phyloP scores from a whole-genome alignment of 2,113 vertebrate species.

The Raja brachyura region DNA sequence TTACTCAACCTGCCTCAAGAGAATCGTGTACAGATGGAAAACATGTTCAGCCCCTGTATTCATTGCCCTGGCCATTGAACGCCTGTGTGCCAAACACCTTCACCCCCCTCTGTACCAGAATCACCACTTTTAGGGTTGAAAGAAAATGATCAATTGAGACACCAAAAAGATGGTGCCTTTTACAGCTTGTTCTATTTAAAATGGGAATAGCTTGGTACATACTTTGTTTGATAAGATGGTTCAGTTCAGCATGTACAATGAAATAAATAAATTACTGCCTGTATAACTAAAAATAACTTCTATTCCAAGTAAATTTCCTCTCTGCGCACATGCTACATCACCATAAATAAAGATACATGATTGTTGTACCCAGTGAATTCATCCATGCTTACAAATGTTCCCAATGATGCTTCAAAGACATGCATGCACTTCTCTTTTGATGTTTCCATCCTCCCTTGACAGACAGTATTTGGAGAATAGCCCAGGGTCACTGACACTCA shows the following conservation, averaged over 20 bases:
- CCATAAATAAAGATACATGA: too few relatives aligned
- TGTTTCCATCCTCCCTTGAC: neutral
- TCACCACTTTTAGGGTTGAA: neutral
- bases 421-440: neutral
- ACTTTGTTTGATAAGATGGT: neutral
- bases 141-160: neutral
- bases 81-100: too few relatives aligned
- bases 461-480: neutral
- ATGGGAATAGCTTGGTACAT: too few relatives aligned
- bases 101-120: too few relatives aligned
- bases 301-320: conserved; percentile 6
- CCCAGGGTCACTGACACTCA: neutral
- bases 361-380: neutral
- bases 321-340: neutral
- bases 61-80: too few relatives aligned
- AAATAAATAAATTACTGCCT: neutral
- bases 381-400: neutral
- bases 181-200: neutral
- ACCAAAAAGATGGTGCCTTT: neutral
- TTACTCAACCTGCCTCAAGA: too few relatives aligned
- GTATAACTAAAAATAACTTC: neutral
- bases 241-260: neutral
- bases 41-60: too few relatives aligned
- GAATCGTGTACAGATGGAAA: too few relatives aligned
- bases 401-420: neutral